A percentile compares a stretch with the other conserved stretches of the same genome.
phyloP scores from a whole-genome alignment of 2,888 invertebrate genomes.

The Andricus curvator region DNA sequence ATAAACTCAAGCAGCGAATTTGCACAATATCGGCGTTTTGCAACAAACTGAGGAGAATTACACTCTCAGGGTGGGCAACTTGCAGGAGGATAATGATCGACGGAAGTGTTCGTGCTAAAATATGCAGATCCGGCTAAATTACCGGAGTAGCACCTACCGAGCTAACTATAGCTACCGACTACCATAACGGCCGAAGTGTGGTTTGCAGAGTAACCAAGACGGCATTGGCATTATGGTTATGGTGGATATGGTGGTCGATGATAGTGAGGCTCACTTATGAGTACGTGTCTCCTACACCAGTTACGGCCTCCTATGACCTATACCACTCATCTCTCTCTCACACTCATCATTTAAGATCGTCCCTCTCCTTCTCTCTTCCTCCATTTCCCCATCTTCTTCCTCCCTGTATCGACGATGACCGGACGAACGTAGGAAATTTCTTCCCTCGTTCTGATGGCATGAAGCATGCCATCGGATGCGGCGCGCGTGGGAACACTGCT shows the following conservation, averaged over 20 bases:
- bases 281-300: slow-evolving; percentile 48
- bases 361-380: background rate
- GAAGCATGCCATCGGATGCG: slow-evolving; percentile 45
- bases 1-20: slow-evolving; percentile 10
- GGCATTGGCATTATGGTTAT: background rate
- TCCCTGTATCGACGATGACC: slow-evolving; percentile 21
- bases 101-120: slow-evolving; percentile 78
- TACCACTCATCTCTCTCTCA: background rate
- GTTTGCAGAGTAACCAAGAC: slow-evolving; percentile 18
- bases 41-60: background rate
- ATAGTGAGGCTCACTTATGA: slow-evolving; percentile 48
- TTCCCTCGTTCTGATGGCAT: slow-evolving; percentile 26
- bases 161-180: slow-evolving; percentile 58
- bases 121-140: slow-evolving; percentile 77
- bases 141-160: slow-evolving; percentile 71
- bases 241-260: slow-evolving; percentile 52
- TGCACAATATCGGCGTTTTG: slow-evolving; percentile 22
- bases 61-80: slow-evolving; percentile 58
- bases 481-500: slow-evolving; percentile 60
- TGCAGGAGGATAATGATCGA: slow-evolving; percentile 74
- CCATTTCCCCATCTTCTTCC: slow-evolving; percentile 16
- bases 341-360: slow-evolving; percentile 22
- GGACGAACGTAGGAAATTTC: slow-evolving; percentile 40
- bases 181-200: slow-evolving; percentile 40
- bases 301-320: too few species aligned